Conservation (phyloP, 2,113 vertebrate genomes). For the Salvelinus fontinalis region DNA sequence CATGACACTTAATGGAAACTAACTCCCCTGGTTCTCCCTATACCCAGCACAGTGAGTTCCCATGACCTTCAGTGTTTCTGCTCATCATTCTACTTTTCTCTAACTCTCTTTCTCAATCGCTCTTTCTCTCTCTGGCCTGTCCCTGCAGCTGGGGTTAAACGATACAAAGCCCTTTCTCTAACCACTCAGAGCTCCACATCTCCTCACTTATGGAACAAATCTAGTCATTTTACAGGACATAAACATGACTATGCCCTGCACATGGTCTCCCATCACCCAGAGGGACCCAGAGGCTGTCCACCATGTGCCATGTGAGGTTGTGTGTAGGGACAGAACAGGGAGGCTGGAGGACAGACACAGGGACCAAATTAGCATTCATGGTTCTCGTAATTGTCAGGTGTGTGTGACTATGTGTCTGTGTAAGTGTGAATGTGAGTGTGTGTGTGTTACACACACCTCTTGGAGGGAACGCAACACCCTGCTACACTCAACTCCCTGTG, state of each 20-base stretch:
- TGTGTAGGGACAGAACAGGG: neutral
- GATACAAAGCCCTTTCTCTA: no score
- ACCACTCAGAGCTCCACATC: no score
- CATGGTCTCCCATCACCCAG: neutral
- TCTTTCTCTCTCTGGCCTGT: neutral
- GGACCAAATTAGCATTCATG: constrained; percentile 53
- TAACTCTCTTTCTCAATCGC: neutral
- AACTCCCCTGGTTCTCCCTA: no score
- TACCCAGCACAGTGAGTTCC: neutral
- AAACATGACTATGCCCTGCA: neutral
- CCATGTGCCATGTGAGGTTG: constrained; percentile 1
- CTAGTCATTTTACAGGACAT: neutral
- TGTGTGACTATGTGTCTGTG: constrained; percentile 21
- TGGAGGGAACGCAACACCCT: no score
- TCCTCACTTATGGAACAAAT: neutral
- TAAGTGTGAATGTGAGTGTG: no score
- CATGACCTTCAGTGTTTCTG: neutral
- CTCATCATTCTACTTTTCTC: neutral
- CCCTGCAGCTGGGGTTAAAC: no score
- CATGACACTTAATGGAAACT: no score
- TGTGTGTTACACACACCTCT: no score
- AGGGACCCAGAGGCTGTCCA: neutral
- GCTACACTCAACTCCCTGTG: no score
- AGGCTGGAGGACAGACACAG: constrained; percentile 53
- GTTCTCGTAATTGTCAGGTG: constrained; percentile 61